Percentiles rank a stretch among this genome's conserved stretches.
Evolutionary conservation across 2,888 invertebrate species (phyloP).

Genomic region (Drosophila nigritarsus): DNA sequence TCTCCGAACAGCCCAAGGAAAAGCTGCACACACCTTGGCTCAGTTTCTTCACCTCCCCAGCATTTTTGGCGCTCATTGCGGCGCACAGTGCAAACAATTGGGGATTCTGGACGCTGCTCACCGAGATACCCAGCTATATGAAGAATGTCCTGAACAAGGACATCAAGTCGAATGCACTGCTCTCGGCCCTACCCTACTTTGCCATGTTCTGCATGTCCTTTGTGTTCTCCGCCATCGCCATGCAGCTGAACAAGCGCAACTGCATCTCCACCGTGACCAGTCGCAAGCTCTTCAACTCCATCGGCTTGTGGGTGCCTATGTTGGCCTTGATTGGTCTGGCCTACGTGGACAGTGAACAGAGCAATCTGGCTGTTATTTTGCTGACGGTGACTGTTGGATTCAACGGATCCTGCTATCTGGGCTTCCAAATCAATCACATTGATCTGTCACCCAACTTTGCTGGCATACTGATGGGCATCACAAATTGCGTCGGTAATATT

Average conservation of each 20-base stretch:
- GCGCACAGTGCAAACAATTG: conserved; percentile 91
- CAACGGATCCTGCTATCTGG: conserved; percentile 91
- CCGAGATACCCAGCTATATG: conserved; percentile 93
- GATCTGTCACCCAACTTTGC: conserved; percentile 94
- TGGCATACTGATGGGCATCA: conserved; percentile 93
- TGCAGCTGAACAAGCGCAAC: conserved; percentile 83
- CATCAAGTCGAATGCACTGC: conserved; percentile 89
- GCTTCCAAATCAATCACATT: conserved; percentile 93
- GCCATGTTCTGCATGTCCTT: conserved; percentile 90
- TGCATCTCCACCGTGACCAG: conserved; percentile 81
- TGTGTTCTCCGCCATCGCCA: conserved; percentile 89
- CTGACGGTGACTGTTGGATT: conserved; percentile 90
- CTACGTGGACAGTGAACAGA: conserved; percentile 84
- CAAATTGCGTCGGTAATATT: conserved; percentile 91
- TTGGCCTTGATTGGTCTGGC: conserved; percentile 88
- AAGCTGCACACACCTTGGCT: conserved; percentile 89
- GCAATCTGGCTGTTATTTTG: conserved; percentile 87
- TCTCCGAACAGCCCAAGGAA: conserved; percentile 57
- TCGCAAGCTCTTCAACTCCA: conserved; percentile 86
- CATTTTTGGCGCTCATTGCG: conserved; percentile 90
- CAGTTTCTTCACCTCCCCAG: conserved; percentile 90
- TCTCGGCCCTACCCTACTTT: conserved; percentile 91
- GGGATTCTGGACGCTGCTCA: conserved; percentile 93
- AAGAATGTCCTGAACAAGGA: conserved; percentile 89
- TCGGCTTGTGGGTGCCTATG: conserved; percentile 90